phyloP scores from a whole-genome alignment of 2,888 invertebrate species.

The Callimorpha dominula region DNA sequence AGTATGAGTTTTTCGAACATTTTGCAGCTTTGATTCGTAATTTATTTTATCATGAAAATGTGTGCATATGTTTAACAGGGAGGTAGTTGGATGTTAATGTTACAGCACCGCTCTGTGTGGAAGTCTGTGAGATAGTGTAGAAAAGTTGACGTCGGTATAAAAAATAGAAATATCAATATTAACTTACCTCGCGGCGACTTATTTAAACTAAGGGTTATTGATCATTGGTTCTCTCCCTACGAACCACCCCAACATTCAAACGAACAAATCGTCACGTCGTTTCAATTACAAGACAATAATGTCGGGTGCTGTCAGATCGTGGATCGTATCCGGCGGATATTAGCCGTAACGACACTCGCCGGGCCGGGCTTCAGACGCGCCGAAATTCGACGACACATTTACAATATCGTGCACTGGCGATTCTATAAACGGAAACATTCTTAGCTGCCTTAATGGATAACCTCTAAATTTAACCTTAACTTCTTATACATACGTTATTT shows the following conservation, averaged over 20 bases:
- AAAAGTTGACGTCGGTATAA: neutral
- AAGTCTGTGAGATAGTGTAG: neutral
- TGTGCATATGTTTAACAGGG: neutral
- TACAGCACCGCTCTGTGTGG: neutral
- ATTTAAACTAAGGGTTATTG: conserved; percentile 32
- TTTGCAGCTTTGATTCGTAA: neutral
- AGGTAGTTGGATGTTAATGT: neutral
- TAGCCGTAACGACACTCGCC: conserved; percentile 70
- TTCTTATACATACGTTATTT: conserved; percentile 24
- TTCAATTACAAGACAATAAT: conserved; percentile 83
- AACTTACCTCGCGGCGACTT: conserved; percentile 1
- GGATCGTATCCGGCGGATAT: conserved; percentile 83
- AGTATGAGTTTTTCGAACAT: conserved; percentile 6
- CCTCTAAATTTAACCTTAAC: conserved; percentile 28
- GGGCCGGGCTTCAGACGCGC: conserved; percentile 68
- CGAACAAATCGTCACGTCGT: conserved; percentile 79
- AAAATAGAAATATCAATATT: neutral
- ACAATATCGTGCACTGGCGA: conserved; percentile 54
- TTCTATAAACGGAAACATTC: conserved; percentile 17
- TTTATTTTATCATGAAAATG: neutral
- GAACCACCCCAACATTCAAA: conserved; percentile 56
- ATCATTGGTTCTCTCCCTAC: conserved; percentile 29
- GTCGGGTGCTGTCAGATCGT: conserved; percentile 65
- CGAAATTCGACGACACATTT: conserved; percentile 83
- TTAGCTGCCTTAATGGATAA: conserved; percentile 8